Percentiles rank a stretch among this genome's conserved stretches.
phyloP scores from a whole-genome alignment of 2,113 vertebrate species.

The Trematomus loennbergii region DNA sequence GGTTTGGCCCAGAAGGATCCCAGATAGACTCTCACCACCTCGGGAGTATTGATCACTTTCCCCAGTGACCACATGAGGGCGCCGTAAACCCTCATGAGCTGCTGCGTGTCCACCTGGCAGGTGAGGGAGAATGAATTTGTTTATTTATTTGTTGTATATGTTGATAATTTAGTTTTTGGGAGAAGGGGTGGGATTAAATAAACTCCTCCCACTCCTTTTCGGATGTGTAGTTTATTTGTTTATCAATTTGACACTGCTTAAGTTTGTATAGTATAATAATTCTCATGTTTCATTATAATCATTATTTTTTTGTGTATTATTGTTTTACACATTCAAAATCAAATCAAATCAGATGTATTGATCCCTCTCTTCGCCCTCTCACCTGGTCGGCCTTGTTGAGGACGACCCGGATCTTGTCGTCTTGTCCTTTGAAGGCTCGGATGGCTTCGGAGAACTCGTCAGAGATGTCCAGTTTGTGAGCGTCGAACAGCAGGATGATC shows the following conservation, averaged over 20 bases:
- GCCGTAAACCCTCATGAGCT: slow-evolving; percentile 96
- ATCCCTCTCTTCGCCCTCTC: not conserved
- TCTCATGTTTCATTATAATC: too few species aligned
- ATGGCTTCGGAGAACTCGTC: slow-evolving; percentile 98
- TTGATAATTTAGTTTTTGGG: too few species aligned
- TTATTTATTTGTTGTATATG: too few species aligned
- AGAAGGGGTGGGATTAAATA: too few species aligned
- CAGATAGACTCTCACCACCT: slow-evolving; percentile 94
- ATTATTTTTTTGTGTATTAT: too few species aligned
- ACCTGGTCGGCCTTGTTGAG: slow-evolving; percentile 95
- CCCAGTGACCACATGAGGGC: slow-evolving; percentile 99
- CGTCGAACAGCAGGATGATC: slow-evolving; percentile 98
- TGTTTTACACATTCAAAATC: too few species aligned
- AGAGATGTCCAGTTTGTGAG: slow-evolving; percentile 97
- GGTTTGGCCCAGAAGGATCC: slow-evolving; percentile 97
- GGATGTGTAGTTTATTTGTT: too few species aligned
- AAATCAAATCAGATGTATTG: too few species aligned
- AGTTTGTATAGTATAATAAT: too few species aligned
- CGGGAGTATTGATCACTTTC: slow-evolving; percentile 96
- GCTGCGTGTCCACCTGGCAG: slow-evolving; percentile 91
- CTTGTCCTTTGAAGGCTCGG: slow-evolving; percentile 93
- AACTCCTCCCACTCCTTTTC: too few species aligned
- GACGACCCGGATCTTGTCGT: slow-evolving; percentile 97
- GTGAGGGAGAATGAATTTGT: slow-evolving; percentile 31
- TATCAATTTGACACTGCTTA: too few species aligned